Conservation (phyloP, 2,888 invertebrate genomes). For the Chalcosyrphus nemorum region DNA sequence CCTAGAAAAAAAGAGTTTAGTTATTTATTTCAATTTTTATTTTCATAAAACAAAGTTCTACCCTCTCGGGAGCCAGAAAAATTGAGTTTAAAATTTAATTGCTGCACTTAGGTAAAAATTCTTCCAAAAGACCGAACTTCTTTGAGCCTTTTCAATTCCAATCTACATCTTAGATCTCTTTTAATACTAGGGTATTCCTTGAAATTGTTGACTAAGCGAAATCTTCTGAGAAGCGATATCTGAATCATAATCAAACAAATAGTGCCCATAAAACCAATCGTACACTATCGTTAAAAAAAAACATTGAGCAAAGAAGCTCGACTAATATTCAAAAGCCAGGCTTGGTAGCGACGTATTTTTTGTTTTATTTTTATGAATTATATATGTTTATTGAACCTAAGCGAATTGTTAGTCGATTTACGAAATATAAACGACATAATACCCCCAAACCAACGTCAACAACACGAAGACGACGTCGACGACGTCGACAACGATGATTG, state of each 20-base stretch:
- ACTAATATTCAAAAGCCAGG: slow-evolving; percentile 17
- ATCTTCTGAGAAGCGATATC: background rate
- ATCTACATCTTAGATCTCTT: background rate
- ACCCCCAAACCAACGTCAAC: slow-evolving; percentile 29
- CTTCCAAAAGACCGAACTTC: no score
- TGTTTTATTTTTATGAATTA: slow-evolving; percentile 20
- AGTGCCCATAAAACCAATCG: slow-evolving; percentile 32
- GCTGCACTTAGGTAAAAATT: no score
- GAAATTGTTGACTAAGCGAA: background rate
- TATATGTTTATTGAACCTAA: slow-evolving; percentile 60
- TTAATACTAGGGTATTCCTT: background rate
- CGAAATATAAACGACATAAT: slow-evolving; percentile 61
- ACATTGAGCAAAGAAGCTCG: slow-evolving; percentile 1
- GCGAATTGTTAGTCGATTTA: slow-evolving; percentile 61
- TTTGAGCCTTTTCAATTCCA: no score
- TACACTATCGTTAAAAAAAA: slow-evolving; percentile 5
- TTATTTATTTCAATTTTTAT: no score
- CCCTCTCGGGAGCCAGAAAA: no score
- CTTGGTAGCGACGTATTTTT: slow-evolving; percentile 15
- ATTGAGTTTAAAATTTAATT: no score
- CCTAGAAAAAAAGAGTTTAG: no score
- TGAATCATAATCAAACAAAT: background rate
- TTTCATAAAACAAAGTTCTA: no score
- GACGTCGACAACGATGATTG: slow-evolving; percentile 44
- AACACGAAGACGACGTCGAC: slow-evolving; percentile 10